A percentile compares a stretch with the other conserved stretches of the same genome.
Evolutionary conservation across 1,140 invertebrate genomes (phyloP).

Genomic region (Thaumatotibia leucotreta): DNA sequence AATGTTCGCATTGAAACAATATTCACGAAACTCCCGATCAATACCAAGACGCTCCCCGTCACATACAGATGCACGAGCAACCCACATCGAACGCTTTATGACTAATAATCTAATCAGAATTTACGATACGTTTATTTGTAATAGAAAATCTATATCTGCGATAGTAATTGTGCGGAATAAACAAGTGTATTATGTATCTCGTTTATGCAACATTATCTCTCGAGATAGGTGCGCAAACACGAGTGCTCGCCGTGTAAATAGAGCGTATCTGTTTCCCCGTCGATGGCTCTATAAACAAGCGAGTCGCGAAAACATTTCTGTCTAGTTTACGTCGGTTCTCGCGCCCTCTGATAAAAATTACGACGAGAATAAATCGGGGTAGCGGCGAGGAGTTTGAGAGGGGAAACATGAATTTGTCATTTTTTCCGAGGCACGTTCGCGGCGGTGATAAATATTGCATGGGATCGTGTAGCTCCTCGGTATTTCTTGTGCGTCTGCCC

Average conservation of each 20-base stretch:
- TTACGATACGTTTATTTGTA: slow-evolving; percentile 26
- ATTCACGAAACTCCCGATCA: slow-evolving; percentile 56
- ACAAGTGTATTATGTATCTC: slow-evolving; percentile 51
- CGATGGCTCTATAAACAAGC: slow-evolving; percentile 72
- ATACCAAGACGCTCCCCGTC: slow-evolving; percentile 43
- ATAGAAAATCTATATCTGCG: slow-evolving; percentile 44
- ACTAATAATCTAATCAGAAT: slow-evolving; percentile 8
- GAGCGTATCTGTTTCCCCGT: slow-evolving; percentile 64
- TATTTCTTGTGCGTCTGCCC: slow-evolving; percentile 46
- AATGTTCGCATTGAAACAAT: slow-evolving; percentile 61
- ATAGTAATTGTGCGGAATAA: slow-evolving; percentile 39
- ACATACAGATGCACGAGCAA: slow-evolving; percentile 39
- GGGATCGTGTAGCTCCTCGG: slow-evolving; percentile 42
- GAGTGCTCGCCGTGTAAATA: slow-evolving; percentile 54
- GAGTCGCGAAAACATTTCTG: slow-evolving; percentile 66
- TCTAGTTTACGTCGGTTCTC: slow-evolving; percentile 58
- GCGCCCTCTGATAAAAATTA: slow-evolving; percentile 70
- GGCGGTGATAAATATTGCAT: slow-evolving; percentile 73
- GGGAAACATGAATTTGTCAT: slow-evolving; percentile 73
- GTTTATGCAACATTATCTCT: slow-evolving; percentile 67
- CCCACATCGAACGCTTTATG: slow-evolving; percentile 30
- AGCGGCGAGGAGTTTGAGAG: slow-evolving; percentile 24
- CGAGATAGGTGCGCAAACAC: slow-evolving; percentile 58
- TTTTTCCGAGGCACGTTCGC: slow-evolving; percentile 71
- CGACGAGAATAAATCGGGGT: slow-evolving; percentile 60